Conservation (phyloP, 2,888 invertebrate genomes). For the Ormia ochracea region DNA sequence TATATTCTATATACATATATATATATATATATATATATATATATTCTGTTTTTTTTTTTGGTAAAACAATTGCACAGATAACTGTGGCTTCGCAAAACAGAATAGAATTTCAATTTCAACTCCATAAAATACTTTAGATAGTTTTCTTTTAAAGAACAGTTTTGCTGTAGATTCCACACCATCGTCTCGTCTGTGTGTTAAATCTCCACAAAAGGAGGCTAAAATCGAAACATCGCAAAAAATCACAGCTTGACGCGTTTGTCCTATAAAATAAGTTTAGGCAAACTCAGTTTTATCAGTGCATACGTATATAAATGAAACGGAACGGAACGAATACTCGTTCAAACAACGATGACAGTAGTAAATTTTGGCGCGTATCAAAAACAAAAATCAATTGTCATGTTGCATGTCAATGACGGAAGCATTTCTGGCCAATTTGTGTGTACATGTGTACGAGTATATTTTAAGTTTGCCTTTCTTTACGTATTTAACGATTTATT, state of each 20-base stretch:
- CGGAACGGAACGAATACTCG: constrained; percentile 12
- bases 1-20: too few species aligned
- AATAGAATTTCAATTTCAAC: constrained; percentile 28
- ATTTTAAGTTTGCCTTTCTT: constrained; percentile 6
- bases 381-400: constrained; percentile 75
- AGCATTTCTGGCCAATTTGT: constrained; percentile 65
- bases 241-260: constrained; percentile 58
- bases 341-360: constrained; percentile 65
- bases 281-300: constrained; percentile 38
- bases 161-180: not conserved
- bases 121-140: constrained; percentile 30
- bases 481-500: constrained; percentile 33
- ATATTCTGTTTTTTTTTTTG: too few species aligned
- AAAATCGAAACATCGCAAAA: not conserved
- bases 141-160: not conserved
- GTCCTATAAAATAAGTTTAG: constrained; percentile 57
- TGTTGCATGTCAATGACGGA: constrained; percentile 75
- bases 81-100: constrained; percentile 38
- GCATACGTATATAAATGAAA: not conserved
- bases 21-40: too few species aligned
- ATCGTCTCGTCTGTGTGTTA: constrained; percentile 16
- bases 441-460: constrained; percentile 11
- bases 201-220: not conserved
- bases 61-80: not conserved
- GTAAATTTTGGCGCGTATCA: constrained; percentile 73